Conservation (phyloP, 2,888 invertebrate genomes). For the Pheosia gnoma region DNA sequence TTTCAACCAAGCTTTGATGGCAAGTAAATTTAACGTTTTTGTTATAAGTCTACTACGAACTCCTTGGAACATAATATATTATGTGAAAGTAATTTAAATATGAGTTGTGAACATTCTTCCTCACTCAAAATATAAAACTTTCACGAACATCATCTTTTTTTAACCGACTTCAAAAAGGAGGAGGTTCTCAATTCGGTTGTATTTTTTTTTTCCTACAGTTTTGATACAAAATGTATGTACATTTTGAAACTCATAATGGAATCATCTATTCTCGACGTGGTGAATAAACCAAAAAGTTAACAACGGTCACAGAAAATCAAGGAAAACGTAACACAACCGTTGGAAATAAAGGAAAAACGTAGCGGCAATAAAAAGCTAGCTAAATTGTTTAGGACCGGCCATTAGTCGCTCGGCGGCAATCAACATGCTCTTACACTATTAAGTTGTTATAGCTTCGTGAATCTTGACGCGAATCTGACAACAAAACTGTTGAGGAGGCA, state of each 20-base stretch:
- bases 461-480: constrained; percentile 28
- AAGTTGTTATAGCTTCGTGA: constrained; percentile 70
- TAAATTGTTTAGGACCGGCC: constrained; percentile 72
- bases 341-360: constrained; percentile 41
- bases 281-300: not conserved
- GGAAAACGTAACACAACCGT: constrained; percentile 41
- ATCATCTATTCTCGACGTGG: no score
- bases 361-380: constrained; percentile 54
- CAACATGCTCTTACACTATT: constrained; percentile 74
- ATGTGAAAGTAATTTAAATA: no score
- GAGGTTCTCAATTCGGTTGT: no score
- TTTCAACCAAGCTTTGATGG: not conserved
- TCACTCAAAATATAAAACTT: no score
- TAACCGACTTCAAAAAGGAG: no score
- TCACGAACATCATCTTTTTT: no score
- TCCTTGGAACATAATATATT: no score
- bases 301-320: constrained; percentile 11
- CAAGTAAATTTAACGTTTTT: not conserved
- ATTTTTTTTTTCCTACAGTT: no score
- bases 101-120: no score
- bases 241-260: no score
- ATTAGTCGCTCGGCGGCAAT: constrained; percentile 68
- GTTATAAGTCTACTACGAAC: no score
- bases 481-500: constrained; percentile 31
- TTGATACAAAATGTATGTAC: no score